Evolutionary conservation across 2,113 vertebrate species (phyloP), one percentile per base, ranked within the genome.

Genomic region (Gambusia holbrooki): DNA sequence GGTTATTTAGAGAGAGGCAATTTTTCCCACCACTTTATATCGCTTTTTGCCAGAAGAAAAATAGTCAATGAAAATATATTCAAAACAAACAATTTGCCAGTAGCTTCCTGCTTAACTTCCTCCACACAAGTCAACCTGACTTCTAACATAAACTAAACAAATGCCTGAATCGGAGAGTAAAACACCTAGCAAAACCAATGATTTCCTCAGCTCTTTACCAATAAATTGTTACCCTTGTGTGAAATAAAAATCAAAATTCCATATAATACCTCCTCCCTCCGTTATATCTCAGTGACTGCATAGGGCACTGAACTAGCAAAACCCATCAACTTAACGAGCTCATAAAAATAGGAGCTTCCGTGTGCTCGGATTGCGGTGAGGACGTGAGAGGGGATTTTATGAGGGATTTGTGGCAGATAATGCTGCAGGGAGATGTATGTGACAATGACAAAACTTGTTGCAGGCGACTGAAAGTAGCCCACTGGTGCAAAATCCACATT

Each of bases 281-380:
- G 14, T 64, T 66, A 45, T 80, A 51, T 74, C 40, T 29, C 61
- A 25, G 62, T 48, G 19, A 42, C 29, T 54, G 63, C 9, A 42
- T 27, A 5, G n/a, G 1, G 33, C 32, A 35, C 64, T 6, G 13
- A 69, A 74, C 71, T 71, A n/a, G 69, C 51, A 68, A 87, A 79
- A 79, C n/a, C 74, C 54, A 63, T 76, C 66, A 70, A 27, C 73
- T 84, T 80, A 84, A 85, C 63, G 25, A 77, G 68, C 84, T 90
- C 29, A n/a, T 89, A 82, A 90, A 90, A 75, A 76, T 32, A 83
- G 62, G 40, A 42, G 73, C 28, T 67, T 64, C 69, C 8, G 61
- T 62, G 70, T 71, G 25, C 29, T 29, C 27, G 69, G 64, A 67
- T 87, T 86, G 82, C n/a, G 8, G 60, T 32, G n/a, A 35, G 79